Evolutionary conservation across 2,888 invertebrate genomes (phyloP).

Genomic region (Diachrysia chrysitis): DNA sequence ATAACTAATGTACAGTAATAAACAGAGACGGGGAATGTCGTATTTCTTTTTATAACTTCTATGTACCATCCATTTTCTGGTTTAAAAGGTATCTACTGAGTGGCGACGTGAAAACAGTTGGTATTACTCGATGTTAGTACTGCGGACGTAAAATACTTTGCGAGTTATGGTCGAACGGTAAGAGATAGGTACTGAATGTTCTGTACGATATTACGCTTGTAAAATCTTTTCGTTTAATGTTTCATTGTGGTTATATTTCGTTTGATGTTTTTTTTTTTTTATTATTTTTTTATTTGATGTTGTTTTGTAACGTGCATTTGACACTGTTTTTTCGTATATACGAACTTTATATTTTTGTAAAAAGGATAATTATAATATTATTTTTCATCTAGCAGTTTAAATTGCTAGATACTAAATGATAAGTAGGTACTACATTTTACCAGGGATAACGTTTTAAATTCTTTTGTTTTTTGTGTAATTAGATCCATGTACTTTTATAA

Average conservation of each 20-base stretch:
- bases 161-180: constrained; percentile 45
- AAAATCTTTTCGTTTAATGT: constrained; percentile 21
- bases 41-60: constrained; percentile 88
- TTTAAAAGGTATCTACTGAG: constrained; percentile 82
- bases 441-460: no score
- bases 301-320: neutral
- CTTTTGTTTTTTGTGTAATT: no score
- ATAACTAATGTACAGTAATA: constrained; percentile 89
- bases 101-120: constrained; percentile 67
- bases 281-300: constrained; percentile 5
- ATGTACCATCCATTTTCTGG: constrained; percentile 84
- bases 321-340: neutral
- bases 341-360: neutral
- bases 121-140: constrained; percentile 59
- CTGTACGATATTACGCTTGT: constrained; percentile 23
- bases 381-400: neutral
- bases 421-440: no score
- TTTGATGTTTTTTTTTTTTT: constrained; percentile 14
- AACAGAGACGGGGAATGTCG: constrained; percentile 87
- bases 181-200: constrained; percentile 36
- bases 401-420: no score
- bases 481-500: no score
- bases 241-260: neutral
- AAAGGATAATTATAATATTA: neutral
- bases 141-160: constrained; percentile 49